These are phyloP conservation scores for Octopus sinensis DNA, from an alignment of 1,140 invertebrate genomes.

Conservation along the genomic window DNA sequence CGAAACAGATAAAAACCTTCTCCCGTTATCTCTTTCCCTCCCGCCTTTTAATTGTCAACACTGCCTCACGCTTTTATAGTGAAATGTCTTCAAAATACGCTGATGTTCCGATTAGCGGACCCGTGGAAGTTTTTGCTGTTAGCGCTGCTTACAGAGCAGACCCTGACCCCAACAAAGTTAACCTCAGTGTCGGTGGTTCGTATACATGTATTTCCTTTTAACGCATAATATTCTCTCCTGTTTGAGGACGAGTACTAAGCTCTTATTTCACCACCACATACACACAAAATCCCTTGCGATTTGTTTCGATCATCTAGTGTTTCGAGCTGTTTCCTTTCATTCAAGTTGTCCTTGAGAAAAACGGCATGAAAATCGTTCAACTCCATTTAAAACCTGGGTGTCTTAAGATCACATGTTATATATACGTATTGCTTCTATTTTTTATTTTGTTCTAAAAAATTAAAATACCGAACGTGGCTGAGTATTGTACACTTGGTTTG, in stretches of 20 bases:
- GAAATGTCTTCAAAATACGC: slow-evolving; percentile 59
- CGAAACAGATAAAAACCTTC: too few species aligned
- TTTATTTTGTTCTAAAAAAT: too few species aligned
- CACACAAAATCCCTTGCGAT: neutral
- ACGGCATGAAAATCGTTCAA: too few species aligned
- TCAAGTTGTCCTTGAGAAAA: too few species aligned
- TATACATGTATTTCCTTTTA: slow-evolving; percentile 28
- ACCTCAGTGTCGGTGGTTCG: slow-evolving; percentile 89
- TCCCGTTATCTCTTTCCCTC: too few species aligned
- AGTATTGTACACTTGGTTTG: too few species aligned
- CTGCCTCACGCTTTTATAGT: too few species aligned
- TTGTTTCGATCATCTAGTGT: neutral
- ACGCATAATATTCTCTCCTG: neutral
- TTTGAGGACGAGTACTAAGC: neutral
- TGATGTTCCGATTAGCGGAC: slow-evolving; percentile 73
- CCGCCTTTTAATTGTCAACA: too few species aligned
- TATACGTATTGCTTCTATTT: too few species aligned
- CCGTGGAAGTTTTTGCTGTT: slow-evolving; percentile 91
- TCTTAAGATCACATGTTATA: too few species aligned
- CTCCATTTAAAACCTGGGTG: too few species aligned
- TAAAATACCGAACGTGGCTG: too few species aligned
- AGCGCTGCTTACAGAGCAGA: slow-evolving; percentile 80
- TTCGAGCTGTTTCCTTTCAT: neutral
- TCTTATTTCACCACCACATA: neutral
- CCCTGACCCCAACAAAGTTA: slow-evolving; percentile 80